Base-by-base conservation (phyloP, 2,888 invertebrate species). In the Euplagia quadripunctaria region DNA sequence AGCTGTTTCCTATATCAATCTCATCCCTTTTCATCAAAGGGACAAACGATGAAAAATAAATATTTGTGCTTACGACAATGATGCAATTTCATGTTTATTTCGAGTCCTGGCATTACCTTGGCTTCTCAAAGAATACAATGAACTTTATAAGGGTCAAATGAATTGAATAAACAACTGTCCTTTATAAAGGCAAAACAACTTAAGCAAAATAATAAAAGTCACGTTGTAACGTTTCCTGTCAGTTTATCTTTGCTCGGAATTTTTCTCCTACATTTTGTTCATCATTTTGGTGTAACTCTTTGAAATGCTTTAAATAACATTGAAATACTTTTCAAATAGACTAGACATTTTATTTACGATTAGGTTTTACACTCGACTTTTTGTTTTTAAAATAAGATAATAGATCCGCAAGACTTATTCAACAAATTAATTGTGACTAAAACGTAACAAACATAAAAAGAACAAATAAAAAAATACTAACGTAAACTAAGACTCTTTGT, bases 11-110 rank as follows among this genome's bases (percentile, higher is more conserved):
- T 73, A 74, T 82, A 79, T 78, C 76, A 71, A 70, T 43, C 70
- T 74, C 49, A 70, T 68, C 49, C 64, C 58, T 72, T 55, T 43
- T 61, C 78, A 72, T 82, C 80, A 82, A 82, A 84, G 80, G 46
- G 72, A 66, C 55, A 70, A 68, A 70, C 71, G 75, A 76, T 46
- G 75, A 71, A 74, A 74, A 71, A 73, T 72, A 84, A 82, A 73
- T 82, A 78, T 82, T 80, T 82, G 71, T 58, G 49, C 63, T 71
- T 5, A 51, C 51, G 76, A 58, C 74, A 84, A 80, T 84, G 80
- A 74, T 78, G 71, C 84, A 80, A 82, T 84, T 79, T 75, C 11
- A 68, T 67, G 64, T 17, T 70, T 76, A 70, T 73, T 73, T 68
- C 42, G 71, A 68, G 68, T 64, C 79, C 84, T 20, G 74, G 78